These are phyloP conservation scores for Arvicanthis niloticus DNA, from an alignment of 2,113 vertebrate species.

Conservation along the genomic window DNA sequence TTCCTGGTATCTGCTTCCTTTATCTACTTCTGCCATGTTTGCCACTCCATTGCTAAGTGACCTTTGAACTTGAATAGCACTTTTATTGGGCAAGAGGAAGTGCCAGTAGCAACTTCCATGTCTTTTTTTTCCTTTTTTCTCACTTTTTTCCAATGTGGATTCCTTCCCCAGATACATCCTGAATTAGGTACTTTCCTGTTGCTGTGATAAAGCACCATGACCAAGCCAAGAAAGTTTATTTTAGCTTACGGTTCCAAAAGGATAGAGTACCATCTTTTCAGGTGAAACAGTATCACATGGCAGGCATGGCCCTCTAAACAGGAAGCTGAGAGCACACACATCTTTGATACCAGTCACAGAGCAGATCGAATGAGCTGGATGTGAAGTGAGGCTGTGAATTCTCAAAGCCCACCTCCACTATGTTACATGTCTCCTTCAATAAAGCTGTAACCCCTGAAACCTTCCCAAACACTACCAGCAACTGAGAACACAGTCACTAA, in stretches of 20 bases:
- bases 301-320: fast-evolving
- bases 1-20: background rate
- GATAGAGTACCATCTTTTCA: background rate
- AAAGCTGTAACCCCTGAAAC: background rate
- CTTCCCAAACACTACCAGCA: no score
- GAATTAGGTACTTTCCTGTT: background rate
- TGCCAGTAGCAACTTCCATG: no score
- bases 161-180: background rate
- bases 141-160: background rate
- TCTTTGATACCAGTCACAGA: no score
- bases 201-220: background rate
- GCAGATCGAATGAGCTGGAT: no score
- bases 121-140: background rate
- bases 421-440: background rate
- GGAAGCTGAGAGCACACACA: background rate
- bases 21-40: background rate
- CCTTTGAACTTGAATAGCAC: background rate
- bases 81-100: background rate
- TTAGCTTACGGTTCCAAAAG: no score
- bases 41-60: background rate
- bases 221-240: background rate
- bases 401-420: background rate
- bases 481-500: background rate
- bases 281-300: no score
- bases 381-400: no score